Percentiles rank a stretch among this genome's conserved stretches.
These are phyloP conservation scores for Sarcoramphus papa DNA, from an alignment of 2,797 vertebrate genomes.

Conservation along the genomic window DNA sequence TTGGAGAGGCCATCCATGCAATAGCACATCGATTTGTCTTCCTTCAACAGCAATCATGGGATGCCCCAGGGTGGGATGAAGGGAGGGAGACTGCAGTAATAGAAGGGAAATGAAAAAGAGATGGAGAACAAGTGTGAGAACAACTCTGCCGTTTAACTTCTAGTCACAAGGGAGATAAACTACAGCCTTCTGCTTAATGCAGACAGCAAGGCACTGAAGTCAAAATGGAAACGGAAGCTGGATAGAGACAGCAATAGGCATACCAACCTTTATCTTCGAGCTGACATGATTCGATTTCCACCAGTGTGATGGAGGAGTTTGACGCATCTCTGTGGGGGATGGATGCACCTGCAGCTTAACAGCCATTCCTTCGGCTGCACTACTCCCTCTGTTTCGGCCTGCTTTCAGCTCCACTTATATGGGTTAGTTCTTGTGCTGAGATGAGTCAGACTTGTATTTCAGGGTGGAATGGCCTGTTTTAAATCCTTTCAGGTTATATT, in stretches of 20 bases:
- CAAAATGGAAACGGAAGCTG: not conserved
- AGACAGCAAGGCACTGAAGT: not conserved
- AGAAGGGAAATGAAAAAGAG: not conserved
- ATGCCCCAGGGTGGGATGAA: not conserved
- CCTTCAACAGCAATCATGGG: not conserved
- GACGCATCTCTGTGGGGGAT: not conserved
- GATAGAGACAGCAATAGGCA: not conserved
- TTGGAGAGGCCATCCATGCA: not conserved
- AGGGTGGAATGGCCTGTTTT: not conserved
- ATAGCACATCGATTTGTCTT: not conserved
- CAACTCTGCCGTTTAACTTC: not conserved
- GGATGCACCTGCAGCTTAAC: not conserved
- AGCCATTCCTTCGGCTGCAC: not conserved
- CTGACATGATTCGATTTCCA: not conserved
- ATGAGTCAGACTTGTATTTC: not conserved
- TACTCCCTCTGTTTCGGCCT: not conserved
- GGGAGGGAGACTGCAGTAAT: not conserved
- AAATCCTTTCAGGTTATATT: not conserved
- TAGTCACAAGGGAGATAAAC: not conserved
- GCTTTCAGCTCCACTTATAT: not conserved
- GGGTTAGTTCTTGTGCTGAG: not conserved
- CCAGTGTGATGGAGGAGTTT: not conserved
- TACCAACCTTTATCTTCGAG: not conserved
- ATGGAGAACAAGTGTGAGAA: not conserved
- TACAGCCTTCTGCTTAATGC: not conserved